Conservation (phyloP, 2,113 vertebrate genomes). For the Plecotus auritus region DNA sequence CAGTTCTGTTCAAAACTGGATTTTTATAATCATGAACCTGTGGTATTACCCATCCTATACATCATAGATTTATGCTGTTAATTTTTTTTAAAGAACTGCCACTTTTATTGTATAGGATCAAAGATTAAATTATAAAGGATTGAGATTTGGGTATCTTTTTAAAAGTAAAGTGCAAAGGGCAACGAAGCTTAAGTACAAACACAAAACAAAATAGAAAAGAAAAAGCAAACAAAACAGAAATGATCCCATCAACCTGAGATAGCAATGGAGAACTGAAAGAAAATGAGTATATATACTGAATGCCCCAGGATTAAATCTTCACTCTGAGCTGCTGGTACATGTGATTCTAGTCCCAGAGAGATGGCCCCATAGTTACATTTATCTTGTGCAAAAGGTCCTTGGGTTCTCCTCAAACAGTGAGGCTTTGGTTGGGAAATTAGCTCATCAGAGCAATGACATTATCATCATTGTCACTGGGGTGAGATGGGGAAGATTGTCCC, state of each 20-base stretch:
- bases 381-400: not conserved
- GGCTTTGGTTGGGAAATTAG: constrained; percentile 9
- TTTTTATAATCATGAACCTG: constrained; percentile 1
- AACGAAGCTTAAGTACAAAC: constrained; percentile 2
- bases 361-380: not conserved
- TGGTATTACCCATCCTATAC: not conserved
- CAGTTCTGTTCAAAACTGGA: not conserved
- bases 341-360: not conserved
- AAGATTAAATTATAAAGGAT: constrained; percentile 3
- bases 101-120: not conserved
- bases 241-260: not conserved
- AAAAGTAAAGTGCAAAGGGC: not conserved
- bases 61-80: not conserved
- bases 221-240: not conserved
- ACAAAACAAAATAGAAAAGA: not conserved
- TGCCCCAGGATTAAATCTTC: not conserved
- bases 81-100: not conserved
- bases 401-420: not conserved
- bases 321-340: not conserved
- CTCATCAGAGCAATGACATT: not conserved
- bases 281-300: not conserved
- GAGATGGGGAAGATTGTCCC: not conserved
- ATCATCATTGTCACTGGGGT: not conserved
- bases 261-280: not conserved
- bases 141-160: not conserved